A percentile compares a stretch with the other conserved stretches of the same genome.
phyloP scores from a whole-genome alignment of 92 coral and sea anemone species.

The Palythoa grandiflora region DNA sequence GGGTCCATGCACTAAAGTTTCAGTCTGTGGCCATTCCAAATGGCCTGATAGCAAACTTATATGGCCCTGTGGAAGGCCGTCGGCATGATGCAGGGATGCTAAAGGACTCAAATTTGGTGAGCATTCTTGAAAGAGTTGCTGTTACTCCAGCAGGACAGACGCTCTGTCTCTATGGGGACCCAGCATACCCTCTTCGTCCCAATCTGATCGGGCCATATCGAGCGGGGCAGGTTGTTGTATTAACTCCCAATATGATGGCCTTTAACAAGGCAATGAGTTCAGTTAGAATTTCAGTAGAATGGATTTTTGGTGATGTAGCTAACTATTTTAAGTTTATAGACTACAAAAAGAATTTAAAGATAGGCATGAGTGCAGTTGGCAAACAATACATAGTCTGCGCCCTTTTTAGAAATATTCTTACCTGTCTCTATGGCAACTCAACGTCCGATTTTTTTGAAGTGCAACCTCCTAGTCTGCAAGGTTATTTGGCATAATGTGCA shows the following conservation, averaged over 20 bases:
- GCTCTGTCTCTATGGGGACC: too few relatives aligned
- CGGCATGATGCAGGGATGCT: not conserved
- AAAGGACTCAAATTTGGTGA: too few relatives aligned
- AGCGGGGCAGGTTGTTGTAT: too few relatives aligned
- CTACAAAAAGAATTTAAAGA: not conserved
- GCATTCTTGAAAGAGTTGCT: too few relatives aligned
- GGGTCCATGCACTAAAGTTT: constrained; percentile 30
- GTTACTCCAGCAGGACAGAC: too few relatives aligned
- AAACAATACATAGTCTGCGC: not conserved
- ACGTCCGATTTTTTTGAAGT: not conserved
- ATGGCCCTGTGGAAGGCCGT: constrained; percentile 38
- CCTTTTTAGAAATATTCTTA: not conserved
- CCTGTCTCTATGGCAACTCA: not conserved
- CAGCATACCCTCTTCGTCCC: too few relatives aligned
- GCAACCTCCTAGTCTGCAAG: not conserved
- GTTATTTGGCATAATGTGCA: not conserved
- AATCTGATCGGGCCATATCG: too few relatives aligned
- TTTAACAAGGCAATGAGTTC: too few relatives aligned
- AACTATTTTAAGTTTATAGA: too few relatives aligned
- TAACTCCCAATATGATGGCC: too few relatives aligned
- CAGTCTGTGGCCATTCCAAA: constrained; percentile 34
- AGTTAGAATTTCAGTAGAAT: too few relatives aligned
- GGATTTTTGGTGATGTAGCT: too few relatives aligned
- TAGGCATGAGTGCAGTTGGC: not conserved
- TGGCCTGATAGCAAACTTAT: constrained; percentile 43